These are phyloP conservation scores for Eretmocerus hayati DNA, from an alignment of 2,888 invertebrate genomes.

Conservation along the genomic window DNA sequence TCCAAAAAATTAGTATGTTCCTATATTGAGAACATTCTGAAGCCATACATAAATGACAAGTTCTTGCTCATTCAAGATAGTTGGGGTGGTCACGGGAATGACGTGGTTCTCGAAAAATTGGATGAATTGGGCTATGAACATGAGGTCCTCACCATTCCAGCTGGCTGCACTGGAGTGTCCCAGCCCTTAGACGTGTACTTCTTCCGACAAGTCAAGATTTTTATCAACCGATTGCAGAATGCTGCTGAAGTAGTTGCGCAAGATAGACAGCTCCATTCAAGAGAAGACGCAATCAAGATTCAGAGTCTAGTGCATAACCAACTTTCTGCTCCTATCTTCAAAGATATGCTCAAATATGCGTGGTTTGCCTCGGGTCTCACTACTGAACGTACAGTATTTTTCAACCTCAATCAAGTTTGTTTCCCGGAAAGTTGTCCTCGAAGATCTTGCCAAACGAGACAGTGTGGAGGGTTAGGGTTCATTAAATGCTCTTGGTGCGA, in stretches of 20 bases:
- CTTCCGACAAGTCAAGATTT: conserved; percentile 6
- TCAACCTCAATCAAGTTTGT: neutral
- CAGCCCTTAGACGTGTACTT: conserved; percentile 12
- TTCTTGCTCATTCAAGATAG: conserved; percentile 4
- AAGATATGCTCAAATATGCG: conserved; percentile 3
- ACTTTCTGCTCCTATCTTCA: conserved; percentile 6
- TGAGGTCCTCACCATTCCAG: conserved; percentile 3
- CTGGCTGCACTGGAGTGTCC: conserved; percentile 4
- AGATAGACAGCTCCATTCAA: neutral
- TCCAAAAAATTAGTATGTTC: conserved; percentile 7
- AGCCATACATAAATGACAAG: conserved; percentile 1
- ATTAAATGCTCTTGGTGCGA: neutral
- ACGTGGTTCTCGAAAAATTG: neutral
- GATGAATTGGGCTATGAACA: neutral
- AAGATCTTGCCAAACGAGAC: neutral
- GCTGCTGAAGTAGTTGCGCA: neutral
- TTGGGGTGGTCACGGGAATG: conserved; percentile 9
- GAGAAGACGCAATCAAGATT: conserved; percentile 5
- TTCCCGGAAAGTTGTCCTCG: neutral
- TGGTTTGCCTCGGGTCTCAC: conserved; percentile 5
- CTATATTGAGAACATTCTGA: neutral
- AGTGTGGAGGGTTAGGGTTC: neutral
- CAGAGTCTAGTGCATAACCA: conserved; percentile 4
- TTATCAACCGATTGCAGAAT: conserved; percentile 9
- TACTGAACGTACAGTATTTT: neutral